Percentiles rank a stretch among this genome's conserved stretches.
Conservation (phyloP, 2,113 vertebrate genomes). For the Oreotrochilus melanogaster region DNA sequence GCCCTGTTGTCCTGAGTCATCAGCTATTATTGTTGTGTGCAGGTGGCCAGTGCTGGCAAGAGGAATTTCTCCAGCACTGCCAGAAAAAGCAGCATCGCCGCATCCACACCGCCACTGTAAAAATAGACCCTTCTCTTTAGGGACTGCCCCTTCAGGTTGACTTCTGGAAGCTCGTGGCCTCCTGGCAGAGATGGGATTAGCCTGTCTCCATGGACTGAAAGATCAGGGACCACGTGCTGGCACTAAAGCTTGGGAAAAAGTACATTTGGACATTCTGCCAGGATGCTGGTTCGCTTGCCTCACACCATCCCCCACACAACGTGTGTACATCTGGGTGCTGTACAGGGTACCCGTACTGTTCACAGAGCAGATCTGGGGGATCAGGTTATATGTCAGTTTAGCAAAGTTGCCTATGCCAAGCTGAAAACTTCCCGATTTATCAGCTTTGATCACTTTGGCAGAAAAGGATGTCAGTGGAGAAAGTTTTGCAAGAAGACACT, state of each 20-base stretch:
- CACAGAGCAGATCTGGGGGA: background rate
- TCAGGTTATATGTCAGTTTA: background rate
- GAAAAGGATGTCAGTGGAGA: background rate
- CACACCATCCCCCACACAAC: background rate
- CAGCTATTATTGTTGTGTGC: background rate
- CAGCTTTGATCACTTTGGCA: background rate
- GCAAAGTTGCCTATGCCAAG: conserved; percentile 6
- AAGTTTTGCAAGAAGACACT: background rate
- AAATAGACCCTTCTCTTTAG: conserved; percentile 14
- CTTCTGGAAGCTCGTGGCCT: background rate
- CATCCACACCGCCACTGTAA: background rate
- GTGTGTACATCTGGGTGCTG: background rate
- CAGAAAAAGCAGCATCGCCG: conserved; percentile 25
- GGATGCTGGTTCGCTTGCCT: background rate
- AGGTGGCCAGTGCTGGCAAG: conserved; percentile 33
- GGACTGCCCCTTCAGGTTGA: background rate
- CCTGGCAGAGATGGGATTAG: background rate
- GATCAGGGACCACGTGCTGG: background rate
- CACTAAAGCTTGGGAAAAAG: background rate
- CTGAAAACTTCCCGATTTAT: background rate
- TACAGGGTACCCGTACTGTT: fast-evolving
- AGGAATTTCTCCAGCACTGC: conserved; percentile 35
- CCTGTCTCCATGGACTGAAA: background rate
- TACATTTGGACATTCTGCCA: background rate
- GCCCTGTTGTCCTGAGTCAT: conserved; percentile 29